Conservation (phyloP, 2,113 vertebrate species). For the Otolemur garnettii region DNA sequence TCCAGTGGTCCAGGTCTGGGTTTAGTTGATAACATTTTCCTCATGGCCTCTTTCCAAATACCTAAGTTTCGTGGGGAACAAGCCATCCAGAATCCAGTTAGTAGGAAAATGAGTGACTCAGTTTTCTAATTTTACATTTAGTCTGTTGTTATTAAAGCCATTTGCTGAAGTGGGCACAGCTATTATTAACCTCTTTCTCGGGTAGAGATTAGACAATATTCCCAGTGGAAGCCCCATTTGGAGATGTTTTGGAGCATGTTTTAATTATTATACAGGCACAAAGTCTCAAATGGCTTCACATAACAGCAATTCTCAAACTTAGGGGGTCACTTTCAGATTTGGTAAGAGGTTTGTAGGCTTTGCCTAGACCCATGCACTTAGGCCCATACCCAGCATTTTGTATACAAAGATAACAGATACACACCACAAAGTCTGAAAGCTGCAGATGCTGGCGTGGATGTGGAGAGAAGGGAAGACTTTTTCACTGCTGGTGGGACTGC, state of each 20-base stretch:
- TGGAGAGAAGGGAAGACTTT: no score
- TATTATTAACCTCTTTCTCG: not conserved
- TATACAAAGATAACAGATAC: not conserved
- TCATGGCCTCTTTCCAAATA: not conserved
- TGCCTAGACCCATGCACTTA: not conserved
- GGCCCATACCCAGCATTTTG: not conserved
- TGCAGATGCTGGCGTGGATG: no score
- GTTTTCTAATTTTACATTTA: not conserved
- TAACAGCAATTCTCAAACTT: not conserved
- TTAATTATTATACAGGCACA: not conserved
- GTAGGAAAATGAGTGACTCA: not conserved
- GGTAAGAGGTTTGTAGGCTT: not conserved
- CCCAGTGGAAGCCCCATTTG: not conserved
- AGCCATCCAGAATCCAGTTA: not conserved
- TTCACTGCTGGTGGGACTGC: no score
- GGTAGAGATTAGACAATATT: not conserved
- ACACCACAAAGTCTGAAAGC: no score
- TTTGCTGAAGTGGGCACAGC: not conserved
- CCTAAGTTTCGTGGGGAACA: not conserved
- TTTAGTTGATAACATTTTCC: slow-evolving; percentile 31
- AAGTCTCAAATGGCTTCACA: not conserved
- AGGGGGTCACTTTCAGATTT: not conserved
- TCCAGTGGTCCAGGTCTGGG: not conserved
- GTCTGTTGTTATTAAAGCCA: not conserved
- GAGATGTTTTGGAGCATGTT: not conserved